phyloP scores from a whole-genome alignment of 1,140 invertebrate genomes.

The Hylaeus anthracinus region DNA sequence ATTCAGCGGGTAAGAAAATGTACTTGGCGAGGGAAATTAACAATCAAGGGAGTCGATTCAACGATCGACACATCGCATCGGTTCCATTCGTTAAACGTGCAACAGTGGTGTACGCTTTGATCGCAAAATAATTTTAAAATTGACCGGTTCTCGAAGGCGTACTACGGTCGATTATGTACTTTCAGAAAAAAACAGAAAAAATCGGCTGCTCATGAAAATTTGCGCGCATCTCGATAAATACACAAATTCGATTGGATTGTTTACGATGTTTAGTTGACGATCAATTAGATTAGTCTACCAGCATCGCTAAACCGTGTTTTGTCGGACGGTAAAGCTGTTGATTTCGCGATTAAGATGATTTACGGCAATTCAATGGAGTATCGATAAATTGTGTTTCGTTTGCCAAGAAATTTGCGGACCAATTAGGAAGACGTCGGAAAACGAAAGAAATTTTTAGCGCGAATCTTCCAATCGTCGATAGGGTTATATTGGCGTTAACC shows the following conservation, averaged over 20 bases:
- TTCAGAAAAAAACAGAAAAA: background rate
- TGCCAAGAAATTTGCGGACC: too few species aligned
- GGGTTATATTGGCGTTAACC: background rate
- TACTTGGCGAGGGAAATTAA: background rate
- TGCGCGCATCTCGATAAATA: background rate
- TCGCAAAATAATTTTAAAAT: background rate
- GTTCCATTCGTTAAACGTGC: background rate
- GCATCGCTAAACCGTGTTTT: background rate
- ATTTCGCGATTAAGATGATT: background rate
- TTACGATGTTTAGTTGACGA: slow-evolving; percentile 4
- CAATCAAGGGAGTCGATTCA: background rate
- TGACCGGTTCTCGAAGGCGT: background rate
- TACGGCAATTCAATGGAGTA: too few species aligned
- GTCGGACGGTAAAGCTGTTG: background rate
- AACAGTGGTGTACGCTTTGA: background rate
- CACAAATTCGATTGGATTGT: slow-evolving; percentile 5
- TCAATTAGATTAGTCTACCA: slow-evolving; percentile 15
- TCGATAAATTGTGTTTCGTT: too few species aligned
- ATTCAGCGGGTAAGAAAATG: background rate
- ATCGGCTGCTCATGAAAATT: background rate
- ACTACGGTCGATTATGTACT: background rate
- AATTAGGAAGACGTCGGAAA: too few species aligned
- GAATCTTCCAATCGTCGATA: background rate
- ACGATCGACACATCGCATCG: background rate
- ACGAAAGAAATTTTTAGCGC: background rate